phyloP scores from a whole-genome alignment of 1,140 invertebrate species.

The Hylaeus anthracinus region DNA sequence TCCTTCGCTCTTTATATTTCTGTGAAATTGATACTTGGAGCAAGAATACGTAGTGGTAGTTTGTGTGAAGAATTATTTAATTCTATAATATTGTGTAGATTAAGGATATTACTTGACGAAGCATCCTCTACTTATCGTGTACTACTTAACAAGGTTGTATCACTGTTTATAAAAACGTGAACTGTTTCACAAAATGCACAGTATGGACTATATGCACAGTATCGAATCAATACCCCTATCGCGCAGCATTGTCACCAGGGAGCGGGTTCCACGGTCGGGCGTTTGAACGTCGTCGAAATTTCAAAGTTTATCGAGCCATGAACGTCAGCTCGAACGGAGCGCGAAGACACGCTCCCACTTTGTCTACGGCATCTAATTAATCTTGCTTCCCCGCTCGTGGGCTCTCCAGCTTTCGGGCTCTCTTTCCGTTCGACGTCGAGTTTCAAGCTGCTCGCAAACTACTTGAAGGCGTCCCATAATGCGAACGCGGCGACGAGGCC shows the following conservation, averaged over 20 bases:
- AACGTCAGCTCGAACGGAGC: conserved; percentile 33
- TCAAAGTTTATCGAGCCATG: conserved; percentile 49
- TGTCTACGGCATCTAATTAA: conserved; percentile 56
- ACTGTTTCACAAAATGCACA: no score
- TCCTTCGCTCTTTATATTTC: no score
- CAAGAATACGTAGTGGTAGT: no score
- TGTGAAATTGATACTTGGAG: no score
- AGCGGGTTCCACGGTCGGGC: conserved; percentile 15
- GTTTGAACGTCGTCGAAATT: conserved; percentile 47
- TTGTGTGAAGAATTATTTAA: no score
- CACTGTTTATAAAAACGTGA: no score
- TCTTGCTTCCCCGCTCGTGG: conserved; percentile 16
- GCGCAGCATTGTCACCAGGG: conserved; percentile 23
- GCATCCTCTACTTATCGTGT: no score
- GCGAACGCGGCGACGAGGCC: conserved; percentile 22
- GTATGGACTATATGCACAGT: no score
- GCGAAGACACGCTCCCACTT: conserved; percentile 37
- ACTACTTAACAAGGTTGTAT: no score
- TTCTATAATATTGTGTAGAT: no score
- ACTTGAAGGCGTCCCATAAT: conserved; percentile 63
- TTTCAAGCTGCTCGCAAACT: conserved; percentile 67
- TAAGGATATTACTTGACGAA: no score
- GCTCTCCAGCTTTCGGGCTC: conserved; percentile 9
- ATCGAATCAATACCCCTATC: conserved; percentile 38
- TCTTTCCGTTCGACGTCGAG: conserved; percentile 34